A percentile compares a stretch with the other conserved stretches of the same genome.
These are phyloP conservation scores for Telenomus remus DNA, from an alignment of 1,140 invertebrate species.

Conservation along the genomic window DNA sequence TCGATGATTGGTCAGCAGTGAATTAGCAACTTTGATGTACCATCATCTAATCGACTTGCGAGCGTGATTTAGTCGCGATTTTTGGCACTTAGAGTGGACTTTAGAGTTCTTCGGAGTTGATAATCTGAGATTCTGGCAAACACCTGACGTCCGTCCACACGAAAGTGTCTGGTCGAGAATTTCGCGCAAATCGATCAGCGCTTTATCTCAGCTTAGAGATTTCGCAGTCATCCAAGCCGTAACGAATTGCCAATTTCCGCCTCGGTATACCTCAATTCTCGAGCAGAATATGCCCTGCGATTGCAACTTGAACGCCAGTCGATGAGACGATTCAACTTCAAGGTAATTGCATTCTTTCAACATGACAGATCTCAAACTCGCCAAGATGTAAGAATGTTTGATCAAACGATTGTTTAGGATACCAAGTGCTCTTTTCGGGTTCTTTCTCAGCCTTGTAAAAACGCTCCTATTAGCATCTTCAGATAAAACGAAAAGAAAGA, in stretches of 20 bases:
- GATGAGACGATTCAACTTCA: conserved; percentile 9
- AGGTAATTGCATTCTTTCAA: conserved; percentile 25
- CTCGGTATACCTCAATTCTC: conserved; percentile 37
- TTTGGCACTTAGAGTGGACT: too few relatives aligned
- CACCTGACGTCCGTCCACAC: conserved; percentile 1
- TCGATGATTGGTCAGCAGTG: too few relatives aligned
- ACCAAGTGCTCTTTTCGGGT: background rate
- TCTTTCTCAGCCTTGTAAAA: too few relatives aligned
- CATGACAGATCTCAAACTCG: background rate
- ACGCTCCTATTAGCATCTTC: too few relatives aligned
- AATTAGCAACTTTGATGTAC: too few relatives aligned
- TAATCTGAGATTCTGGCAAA: too few relatives aligned
- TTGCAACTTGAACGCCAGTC: conserved; percentile 27
- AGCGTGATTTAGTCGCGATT: too few relatives aligned
- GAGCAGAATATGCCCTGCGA: conserved; percentile 9
- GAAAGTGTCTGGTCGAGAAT: conserved; percentile 44
- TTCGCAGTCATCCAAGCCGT: conserved; percentile 35
- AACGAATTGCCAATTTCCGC: conserved; percentile 53
- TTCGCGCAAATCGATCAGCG: conserved; percentile 42
- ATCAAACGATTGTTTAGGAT: background rate
- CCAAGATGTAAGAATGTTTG: background rate
- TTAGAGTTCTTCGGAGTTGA: too few relatives aligned
- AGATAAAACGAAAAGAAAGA: too few relatives aligned
- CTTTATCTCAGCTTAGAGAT: conserved; percentile 45
- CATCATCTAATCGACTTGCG: too few relatives aligned